A percentile compares a stretch with the other conserved stretches of the same genome.
These are phyloP conservation scores for Dendrocincla fuliginosa DNA, from an alignment of 2,797 vertebrate genomes.

Conservation along the genomic window DNA sequence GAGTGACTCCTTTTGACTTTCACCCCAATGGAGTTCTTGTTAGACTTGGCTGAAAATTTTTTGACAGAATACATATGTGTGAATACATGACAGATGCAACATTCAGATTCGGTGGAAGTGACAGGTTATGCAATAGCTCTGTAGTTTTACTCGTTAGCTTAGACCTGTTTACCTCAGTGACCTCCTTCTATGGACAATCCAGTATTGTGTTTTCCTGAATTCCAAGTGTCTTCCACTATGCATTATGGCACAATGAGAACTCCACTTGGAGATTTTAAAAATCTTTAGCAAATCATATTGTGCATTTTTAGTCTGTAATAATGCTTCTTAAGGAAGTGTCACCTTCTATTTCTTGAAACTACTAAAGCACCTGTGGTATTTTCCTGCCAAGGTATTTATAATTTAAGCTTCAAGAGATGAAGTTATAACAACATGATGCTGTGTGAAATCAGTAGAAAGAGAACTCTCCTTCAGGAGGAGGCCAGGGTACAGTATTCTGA, in stretches of 20 bases:
- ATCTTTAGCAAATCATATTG: neutral
- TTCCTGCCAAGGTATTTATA: neutral
- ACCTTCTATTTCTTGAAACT: neutral
- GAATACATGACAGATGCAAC: neutral
- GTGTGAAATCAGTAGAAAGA: neutral
- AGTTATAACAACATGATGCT: neutral
- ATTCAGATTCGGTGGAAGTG: neutral
- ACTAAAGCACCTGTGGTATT: neutral
- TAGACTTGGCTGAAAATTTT: neutral
- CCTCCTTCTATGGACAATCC: neutral
- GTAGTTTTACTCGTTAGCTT: neutral
- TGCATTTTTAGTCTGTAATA: neutral
- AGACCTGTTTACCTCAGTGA: neutral
- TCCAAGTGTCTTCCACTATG: neutral
- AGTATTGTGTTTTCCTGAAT: neutral
- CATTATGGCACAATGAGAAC: neutral
- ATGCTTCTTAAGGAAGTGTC: neutral
- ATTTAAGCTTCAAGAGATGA: neutral
- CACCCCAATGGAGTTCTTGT: neutral
- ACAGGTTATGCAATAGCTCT: neutral
- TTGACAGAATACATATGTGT: neutral
- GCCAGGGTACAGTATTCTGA: neutral
- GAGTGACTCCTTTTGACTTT: neutral
- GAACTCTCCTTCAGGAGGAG: neutral
- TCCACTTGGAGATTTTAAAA: neutral